Percentiles rank a stretch among this genome's conserved stretches.
phyloP scores from a whole-genome alignment of 2,113 vertebrate species.

The Hippocampus guttulatus region DNA sequence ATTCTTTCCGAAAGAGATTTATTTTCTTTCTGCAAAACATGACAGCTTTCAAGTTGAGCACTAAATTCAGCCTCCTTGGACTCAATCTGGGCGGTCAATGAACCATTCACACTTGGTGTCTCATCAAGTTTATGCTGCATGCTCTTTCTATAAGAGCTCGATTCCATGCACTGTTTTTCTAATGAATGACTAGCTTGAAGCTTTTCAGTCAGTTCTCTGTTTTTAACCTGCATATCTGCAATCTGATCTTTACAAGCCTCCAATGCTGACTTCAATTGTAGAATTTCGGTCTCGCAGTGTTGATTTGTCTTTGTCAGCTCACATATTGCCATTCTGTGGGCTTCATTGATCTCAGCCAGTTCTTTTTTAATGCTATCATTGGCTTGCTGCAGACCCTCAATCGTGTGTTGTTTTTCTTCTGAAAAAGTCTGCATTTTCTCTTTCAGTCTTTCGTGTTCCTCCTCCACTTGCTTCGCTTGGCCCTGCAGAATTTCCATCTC shows the following conservation, averaged over 20 bases:
- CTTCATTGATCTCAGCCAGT: slow-evolving; percentile 50
- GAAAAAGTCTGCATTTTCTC: slow-evolving; percentile 63
- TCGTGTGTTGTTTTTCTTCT: slow-evolving; percentile 65
- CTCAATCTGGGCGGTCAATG: slow-evolving; percentile 63
- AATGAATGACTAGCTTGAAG: slow-evolving; percentile 61
- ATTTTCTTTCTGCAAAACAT: slow-evolving; percentile 65
- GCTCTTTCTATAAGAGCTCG: slow-evolving; percentile 61
- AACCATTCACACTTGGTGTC: slow-evolving; percentile 66
- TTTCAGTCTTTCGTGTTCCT: slow-evolving; percentile 69
- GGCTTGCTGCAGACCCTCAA: slow-evolving; percentile 70
- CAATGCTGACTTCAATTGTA: slow-evolving; percentile 58
- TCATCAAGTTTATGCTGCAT: slow-evolving; percentile 70
- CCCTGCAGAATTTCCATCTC: slow-evolving; percentile 66
- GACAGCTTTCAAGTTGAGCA: slow-evolving; percentile 62
- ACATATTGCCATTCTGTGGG: slow-evolving; percentile 38
- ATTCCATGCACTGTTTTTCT: slow-evolving; percentile 66
- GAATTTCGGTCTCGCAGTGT: slow-evolving; percentile 65
- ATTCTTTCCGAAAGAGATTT: slow-evolving; percentile 55
- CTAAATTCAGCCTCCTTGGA: slow-evolving; percentile 67
- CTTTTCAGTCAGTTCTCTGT: slow-evolving; percentile 53
- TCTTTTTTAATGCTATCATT: slow-evolving; percentile 62
- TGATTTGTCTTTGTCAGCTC: slow-evolving; percentile 65
- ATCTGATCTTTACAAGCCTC: slow-evolving; percentile 62
- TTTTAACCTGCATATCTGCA: slow-evolving; percentile 67
- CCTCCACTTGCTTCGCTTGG: slow-evolving; percentile 52